These are phyloP conservation scores for Hemibagrus guttatus DNA, from an alignment of 2,797 vertebrate genomes.

Conservation along the genomic window DNA sequence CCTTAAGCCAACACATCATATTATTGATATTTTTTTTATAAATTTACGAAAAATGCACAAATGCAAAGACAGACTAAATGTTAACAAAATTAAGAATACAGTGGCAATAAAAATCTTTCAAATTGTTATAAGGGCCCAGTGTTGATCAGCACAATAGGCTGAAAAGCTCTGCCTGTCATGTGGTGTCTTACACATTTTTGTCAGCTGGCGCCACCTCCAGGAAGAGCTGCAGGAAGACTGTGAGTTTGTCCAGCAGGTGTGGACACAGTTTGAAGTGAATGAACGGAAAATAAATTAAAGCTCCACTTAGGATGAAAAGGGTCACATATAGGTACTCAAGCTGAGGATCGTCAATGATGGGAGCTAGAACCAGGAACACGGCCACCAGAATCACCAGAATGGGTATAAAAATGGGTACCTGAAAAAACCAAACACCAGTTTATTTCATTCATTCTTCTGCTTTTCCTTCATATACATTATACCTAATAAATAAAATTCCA, in stretches of 20 bases:
- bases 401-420: constrained; percentile 86
- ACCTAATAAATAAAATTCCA: not conserved
- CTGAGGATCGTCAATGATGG: constrained; percentile 81
- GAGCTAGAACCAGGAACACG: constrained; percentile 83
- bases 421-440: constrained; percentile 31
- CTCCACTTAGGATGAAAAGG: constrained; percentile 81
- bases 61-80: not conserved
- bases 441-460: constrained; percentile 24
- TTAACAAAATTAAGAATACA: not conserved
- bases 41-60: not conserved
- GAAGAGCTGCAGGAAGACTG: constrained; percentile 83
- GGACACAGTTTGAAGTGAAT: constrained; percentile 80
- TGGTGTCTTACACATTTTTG: constrained; percentile 63
- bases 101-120: not conserved
- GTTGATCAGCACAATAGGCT: not conserved
- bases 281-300: constrained; percentile 82
- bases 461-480: not conserved
- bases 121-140: not conserved
- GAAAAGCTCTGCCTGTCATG: not conserved
- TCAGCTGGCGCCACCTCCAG: constrained; percentile 83
- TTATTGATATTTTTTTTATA: not conserved
- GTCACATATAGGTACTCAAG: constrained; percentile 82
- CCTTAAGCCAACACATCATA: not conserved
- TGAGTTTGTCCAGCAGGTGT: constrained; percentile 71
- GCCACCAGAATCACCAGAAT: constrained; percentile 78